phyloP scores from a whole-genome alignment of 1,140 invertebrate species.

The Sarcophaga peregrina region DNA sequence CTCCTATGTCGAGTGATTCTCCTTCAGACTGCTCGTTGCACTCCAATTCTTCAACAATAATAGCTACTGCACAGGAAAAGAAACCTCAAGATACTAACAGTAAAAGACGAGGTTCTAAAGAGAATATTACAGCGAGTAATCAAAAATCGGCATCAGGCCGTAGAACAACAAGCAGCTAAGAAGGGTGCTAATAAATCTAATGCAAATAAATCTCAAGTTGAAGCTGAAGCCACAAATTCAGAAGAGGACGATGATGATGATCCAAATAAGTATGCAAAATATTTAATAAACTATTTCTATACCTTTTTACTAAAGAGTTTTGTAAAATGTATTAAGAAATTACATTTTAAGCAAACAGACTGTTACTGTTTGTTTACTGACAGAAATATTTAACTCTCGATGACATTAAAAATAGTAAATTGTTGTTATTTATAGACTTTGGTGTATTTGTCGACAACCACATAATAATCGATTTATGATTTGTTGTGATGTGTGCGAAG shows the following conservation, averaged over 20 bases:
- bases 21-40: constrained; percentile 39
- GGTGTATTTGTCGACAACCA: constrained; percentile 95
- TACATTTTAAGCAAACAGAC: too few species aligned
- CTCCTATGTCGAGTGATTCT: constrained; percentile 28
- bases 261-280: constrained; percentile 72
- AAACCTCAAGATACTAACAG: constrained; percentile 14
- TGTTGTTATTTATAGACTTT: constrained; percentile 72
- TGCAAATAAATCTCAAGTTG: constrained; percentile 60
- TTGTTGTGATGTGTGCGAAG: constrained; percentile 94
- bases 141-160: constrained; percentile 21
- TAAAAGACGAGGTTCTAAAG: constrained; percentile 43
- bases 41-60: constrained; percentile 41
- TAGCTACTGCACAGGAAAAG: constrained; percentile 43
- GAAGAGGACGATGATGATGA: constrained; percentile 89
- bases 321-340: neutral
- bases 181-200: constrained; percentile 21
- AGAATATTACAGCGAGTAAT: neutral
- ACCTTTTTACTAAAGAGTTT: too few species aligned
- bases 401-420: neutral
- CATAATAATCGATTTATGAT: constrained; percentile 99
- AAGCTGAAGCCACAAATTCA: constrained; percentile 74
- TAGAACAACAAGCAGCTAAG: constrained; percentile 18
- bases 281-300: neutral
- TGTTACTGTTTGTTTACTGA: too few species aligned
- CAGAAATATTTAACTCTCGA: neutral